Evolutionary conservation across 2,888 invertebrate species (phyloP), one percentile per base, ranked within the genome.

Genomic region (Gymnoscelis rufifasciata): DNA sequence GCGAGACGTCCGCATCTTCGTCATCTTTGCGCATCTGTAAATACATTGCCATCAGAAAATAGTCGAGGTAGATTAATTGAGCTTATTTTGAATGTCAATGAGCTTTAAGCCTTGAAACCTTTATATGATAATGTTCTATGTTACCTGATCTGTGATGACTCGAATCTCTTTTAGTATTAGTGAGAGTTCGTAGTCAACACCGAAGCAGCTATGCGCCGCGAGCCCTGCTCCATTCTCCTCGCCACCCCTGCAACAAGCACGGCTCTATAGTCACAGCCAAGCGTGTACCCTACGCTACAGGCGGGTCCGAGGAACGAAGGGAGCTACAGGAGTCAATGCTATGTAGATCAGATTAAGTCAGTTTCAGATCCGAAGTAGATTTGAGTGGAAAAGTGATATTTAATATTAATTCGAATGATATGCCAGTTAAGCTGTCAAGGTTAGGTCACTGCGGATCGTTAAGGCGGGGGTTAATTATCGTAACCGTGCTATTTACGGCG

Each of bases 161-260:
- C 95, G 93, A 81, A 95, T 92, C 91, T 98, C 98, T 89, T 97
- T 96, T 72, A 98, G 92, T 83, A 98, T 98, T 84, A 95, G 92
- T 72, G 95, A 93, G 88, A 98, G 92, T 91, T 98, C 97, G 87
- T 96, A 95, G 89, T 96, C 95, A 73, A 95, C 95, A 84, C 95
- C 95, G 79, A 96, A 93, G 89, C 96, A 96, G 84, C 94, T 93
- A 80, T 94, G 94, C 80, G 94, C 93, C 70, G 94, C 92, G 76
- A 93, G 92, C 81, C 93, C 92, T 69, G 93, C 92, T 56, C 93
- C 93, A 69, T 93, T 92, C 71, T 92, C 90, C 73, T 90, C 89
- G 71, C 83, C 88, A 68, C 84, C 78, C 78, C 89, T 89, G 78
- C 68, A 87, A 83, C 57, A 76, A 62, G 61, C 51, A 70, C 46